Conservation (phyloP, 2,113 vertebrate genomes). For the Grammomys dolichurus region DNA sequence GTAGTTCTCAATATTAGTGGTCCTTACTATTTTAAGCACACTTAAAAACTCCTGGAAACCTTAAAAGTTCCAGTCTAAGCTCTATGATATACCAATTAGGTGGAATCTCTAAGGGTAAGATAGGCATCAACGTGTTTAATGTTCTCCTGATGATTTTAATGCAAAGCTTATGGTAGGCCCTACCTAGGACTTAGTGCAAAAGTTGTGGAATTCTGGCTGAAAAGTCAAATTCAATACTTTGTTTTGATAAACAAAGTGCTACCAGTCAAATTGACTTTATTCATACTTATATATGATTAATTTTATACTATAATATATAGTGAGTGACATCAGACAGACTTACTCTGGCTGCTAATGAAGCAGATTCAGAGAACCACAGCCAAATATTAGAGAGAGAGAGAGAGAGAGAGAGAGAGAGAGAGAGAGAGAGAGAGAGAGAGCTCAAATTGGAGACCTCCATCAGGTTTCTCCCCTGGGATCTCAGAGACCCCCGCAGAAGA, state of each 20-base stretch:
- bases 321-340: not conserved
- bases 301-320: conserved; percentile 5
- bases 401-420: too few relatives aligned
- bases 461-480: not conserved
- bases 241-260: conserved; percentile 34
- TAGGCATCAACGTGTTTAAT: not conserved
- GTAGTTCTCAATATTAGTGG: not conserved
- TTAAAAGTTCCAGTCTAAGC: not conserved
- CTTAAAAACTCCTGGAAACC: conserved; percentile 21
- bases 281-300: not conserved
- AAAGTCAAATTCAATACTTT: not conserved
- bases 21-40: conserved; percentile 32
- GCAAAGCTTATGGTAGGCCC: not conserved
- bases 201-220: not conserved
- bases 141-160: conserved; percentile 18
- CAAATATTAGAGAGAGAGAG: not conserved
- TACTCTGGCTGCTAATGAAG: not conserved
- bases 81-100: not conserved
- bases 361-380: not conserved
- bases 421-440: too few relatives aligned
- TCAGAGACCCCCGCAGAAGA: not conserved
- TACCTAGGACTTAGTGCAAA: not conserved
- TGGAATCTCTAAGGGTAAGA: not conserved
- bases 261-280: not conserved
- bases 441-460: not conserved